Evolutionary conservation across 2,797 vertebrate species (phyloP), one percentile per base, ranked within the genome.

Genomic region (Amphiprion clarkii): DNA sequence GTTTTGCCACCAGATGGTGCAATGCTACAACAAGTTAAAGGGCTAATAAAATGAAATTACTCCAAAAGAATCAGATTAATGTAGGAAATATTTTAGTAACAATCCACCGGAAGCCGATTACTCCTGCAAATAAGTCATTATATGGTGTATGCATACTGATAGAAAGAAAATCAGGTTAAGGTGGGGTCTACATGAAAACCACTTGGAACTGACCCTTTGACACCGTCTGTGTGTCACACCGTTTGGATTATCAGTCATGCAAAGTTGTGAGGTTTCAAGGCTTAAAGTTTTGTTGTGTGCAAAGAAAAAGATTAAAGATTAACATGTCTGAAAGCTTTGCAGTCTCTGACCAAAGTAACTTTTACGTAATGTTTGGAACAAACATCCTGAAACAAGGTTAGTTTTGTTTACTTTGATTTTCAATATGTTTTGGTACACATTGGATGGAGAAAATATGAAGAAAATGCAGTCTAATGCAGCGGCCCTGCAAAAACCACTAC

Each of bases 221-320:
- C 69, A 31, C 70, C 16, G 48, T 57, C 31, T 27, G 31, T 27
- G 19, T 65, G 66, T 87, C 81, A 82, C 40, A 58, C 63, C 65
- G 12, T 69, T 58, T 78, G 79, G 85, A 85, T 90, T 89, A 87
- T 48, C 29, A 65, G 77, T 89, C 85, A 87, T 80, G 84, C 75
- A 78, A 83, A 49, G n/a, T 12, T 33, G 33, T 49, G 19, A 63
- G 16, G 42, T 74, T 78, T 68, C 27, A 21, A 42, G 53, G 46
- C 46, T 82, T 83, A 27, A 48, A 49, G 62, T 54, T 83, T 46
- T 49, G 23, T 40, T 74, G 23, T 25, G 11, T 16, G 27, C 16
- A 74, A 61, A 69, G 64, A 63, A 60, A 73, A 60, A 78, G 66
- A 70, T 74, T 70, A 53, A 67, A 76, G 70, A 81, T 89, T 75